phyloP scores from a whole-genome alignment of 2,797 vertebrate genomes.

The Delichon dasypus region DNA sequence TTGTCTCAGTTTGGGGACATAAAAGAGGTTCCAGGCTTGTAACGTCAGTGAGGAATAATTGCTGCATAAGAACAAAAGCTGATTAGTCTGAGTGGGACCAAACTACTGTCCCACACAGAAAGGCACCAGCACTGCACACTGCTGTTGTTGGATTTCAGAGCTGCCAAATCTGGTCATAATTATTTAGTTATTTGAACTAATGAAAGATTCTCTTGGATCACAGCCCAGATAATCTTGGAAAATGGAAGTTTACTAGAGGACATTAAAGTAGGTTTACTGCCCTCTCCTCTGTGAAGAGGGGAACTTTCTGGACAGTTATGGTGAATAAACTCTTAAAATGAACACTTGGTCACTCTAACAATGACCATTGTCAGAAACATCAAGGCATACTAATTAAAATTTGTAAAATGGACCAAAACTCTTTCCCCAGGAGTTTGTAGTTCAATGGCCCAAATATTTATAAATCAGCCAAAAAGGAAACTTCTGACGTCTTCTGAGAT shows the following conservation, averaged over 20 bases:
- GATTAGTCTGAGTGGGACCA: background rate
- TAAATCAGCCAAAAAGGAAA: slow-evolving; percentile 2
- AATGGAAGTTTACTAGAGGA: slow-evolving; percentile 43
- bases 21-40: background rate
- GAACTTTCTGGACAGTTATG: background rate
- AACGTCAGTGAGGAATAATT: slow-evolving; percentile 21
- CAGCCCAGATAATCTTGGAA: slow-evolving; percentile 60
- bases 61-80: slow-evolving; percentile 21
- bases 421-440: background rate
- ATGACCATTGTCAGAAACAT: background rate
- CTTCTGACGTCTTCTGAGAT: background rate
- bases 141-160: slow-evolving; percentile 36
- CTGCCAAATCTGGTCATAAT: slow-evolving; percentile 60
- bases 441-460: background rate
- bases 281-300: background rate
- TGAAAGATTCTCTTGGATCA: slow-evolving; percentile 56
- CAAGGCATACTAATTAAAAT: background rate
- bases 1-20: background rate
- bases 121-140: background rate
- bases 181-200: slow-evolving; percentile 60
- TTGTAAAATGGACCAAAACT: background rate
- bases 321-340: background rate
- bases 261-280: slow-evolving; percentile 42
- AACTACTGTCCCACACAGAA: slow-evolving; percentile 2
- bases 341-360: background rate